These are phyloP conservation scores for Heliconius congener DNA, from an alignment of 1,140 invertebrate genomes.

Conservation along the genomic window DNA sequence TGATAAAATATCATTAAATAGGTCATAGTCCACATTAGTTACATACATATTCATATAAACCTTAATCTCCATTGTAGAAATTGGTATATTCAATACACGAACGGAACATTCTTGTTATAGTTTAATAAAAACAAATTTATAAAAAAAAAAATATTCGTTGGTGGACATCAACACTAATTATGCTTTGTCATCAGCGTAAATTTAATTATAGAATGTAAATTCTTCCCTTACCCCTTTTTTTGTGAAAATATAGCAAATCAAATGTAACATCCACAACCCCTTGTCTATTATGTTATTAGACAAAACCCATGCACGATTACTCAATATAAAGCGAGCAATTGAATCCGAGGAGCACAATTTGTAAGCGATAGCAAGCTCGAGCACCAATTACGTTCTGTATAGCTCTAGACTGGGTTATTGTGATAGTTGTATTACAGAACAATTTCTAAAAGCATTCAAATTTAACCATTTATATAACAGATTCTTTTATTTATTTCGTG, in stretches of 20 bases:
- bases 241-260: not conserved
- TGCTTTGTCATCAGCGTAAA: no score
- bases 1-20: no score
- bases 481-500: slow-evolving; percentile 11
- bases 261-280: slow-evolving; percentile 3
- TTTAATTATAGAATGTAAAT: no score
- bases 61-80: no score
- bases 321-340: slow-evolving; percentile 39
- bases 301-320: slow-evolving; percentile 41
- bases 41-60: no score
- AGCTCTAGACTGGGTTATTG: slow-evolving; percentile 37
- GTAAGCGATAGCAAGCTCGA: slow-evolving; percentile 44
- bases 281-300: slow-evolving; percentile 36
- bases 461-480: slow-evolving; percentile 30
- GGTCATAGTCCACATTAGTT: no score
- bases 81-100: no score
- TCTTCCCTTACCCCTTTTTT: no score
- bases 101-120: no score
- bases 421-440: slow-evolving; percentile 37
- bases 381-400: slow-evolving; percentile 43
- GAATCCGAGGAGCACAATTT: slow-evolving; percentile 39
- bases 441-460: slow-evolving; percentile 36
- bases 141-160: no score
- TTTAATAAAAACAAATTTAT: no score
- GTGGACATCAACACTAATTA: no score